These are phyloP conservation scores for Copidosoma aretas DNA, from an alignment of 2,888 invertebrate genomes.

Conservation along the genomic window DNA sequence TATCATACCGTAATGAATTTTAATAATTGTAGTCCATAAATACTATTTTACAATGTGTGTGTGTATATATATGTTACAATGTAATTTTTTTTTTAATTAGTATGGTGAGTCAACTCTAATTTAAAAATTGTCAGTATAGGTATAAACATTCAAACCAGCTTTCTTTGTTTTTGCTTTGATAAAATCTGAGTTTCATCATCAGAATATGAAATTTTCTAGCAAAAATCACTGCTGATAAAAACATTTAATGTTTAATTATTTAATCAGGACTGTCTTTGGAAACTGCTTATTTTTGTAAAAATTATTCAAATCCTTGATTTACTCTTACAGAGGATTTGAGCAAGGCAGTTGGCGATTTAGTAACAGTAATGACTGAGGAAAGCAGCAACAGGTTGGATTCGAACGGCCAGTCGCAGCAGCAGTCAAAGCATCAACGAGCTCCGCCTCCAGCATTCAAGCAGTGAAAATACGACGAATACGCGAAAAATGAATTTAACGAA, in stretches of 20 bases:
- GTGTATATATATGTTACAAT: too few relatives aligned
- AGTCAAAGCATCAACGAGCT: constrained; percentile 14
- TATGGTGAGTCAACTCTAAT: too few relatives aligned
- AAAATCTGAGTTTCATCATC: neutral
- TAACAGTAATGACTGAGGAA: constrained; percentile 88
- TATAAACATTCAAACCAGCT: too few relatives aligned
- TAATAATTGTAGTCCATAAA: too few relatives aligned
- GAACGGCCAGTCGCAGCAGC: constrained; percentile 51
- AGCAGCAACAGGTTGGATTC: constrained; percentile 46
- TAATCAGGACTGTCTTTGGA: neutral
- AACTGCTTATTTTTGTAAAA: neutral
- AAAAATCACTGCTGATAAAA: neutral
- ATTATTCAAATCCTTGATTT: constrained; percentile 4
- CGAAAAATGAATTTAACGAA: constrained; percentile 8
- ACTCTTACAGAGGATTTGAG: constrained; percentile 77
- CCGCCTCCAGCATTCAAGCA: constrained; percentile 59
- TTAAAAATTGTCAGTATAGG: too few relatives aligned
- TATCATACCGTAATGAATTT: too few relatives aligned
- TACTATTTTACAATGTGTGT: too few relatives aligned
- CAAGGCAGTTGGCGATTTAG: constrained; percentile 85
- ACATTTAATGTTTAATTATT: too few relatives aligned
- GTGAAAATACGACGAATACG: constrained; percentile 27
- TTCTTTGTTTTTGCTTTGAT: neutral
- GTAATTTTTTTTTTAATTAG: too few relatives aligned
- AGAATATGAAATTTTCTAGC: neutral